Base-by-base conservation (phyloP, 2,113 vertebrate genomes). In the Tragulus kanchil region DNA sequence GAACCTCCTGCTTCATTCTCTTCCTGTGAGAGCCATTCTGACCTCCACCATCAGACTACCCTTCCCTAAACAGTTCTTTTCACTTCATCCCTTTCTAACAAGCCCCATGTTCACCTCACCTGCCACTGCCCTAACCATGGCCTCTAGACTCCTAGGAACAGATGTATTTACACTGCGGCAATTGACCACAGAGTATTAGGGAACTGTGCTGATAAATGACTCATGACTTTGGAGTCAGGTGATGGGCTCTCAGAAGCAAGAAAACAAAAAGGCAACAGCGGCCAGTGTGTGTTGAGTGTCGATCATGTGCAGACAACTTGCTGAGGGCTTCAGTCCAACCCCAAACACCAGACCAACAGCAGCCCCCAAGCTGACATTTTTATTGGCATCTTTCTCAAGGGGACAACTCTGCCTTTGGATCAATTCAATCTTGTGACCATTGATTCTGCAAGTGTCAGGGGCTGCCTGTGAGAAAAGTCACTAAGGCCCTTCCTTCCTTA, bases 251-350 rank as follows among this genome's bases (percentile, higher is more conserved):
- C 52, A 77, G 58, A 25, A 82, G 28, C n/a, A 90, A 95, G 36
- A 58, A 94, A 75, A 81, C 65, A 78, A 36, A 83, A 90, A 64
- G 79, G 65, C n/a, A 25, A 14, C 10, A 54, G 48, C 64, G 26
- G 48, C 17, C 8, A 45, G 45, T 26, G n/a, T 58, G 19, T 8
- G 52, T 3, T 15, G 31, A 85, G 71, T 19, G 13, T 25, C 5
- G n/a, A 15, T 42, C 78, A 15, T 0, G 1, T 6, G 86, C 36
- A 48, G 58, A 48, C 13, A 7, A 50, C 90, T 59, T 5, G 0
- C 52, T 8, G 3, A 86, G 65, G 61, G 58, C 73, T 59, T 45
- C 81, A 28, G 2, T 1, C 64, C 64, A 48, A 54, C 21, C 12
- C 19, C 58, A 4, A 42, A 86, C 1, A 16, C 50, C 42, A 5